phyloP scores from a whole-genome alignment of 2,888 invertebrate species.

The Emesis russula region DNA sequence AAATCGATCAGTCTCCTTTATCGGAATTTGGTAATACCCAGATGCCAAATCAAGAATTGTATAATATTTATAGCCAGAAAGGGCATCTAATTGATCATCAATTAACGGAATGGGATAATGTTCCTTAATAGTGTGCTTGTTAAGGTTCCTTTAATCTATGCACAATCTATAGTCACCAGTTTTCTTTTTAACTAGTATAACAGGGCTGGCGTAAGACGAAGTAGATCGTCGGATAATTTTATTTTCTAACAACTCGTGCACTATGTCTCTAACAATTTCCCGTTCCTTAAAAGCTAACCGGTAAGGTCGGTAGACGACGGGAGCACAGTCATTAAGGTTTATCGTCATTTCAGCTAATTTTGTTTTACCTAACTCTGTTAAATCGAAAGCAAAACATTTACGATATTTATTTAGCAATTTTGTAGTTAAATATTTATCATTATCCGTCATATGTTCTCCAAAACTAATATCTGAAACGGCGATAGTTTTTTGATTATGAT shows the following conservation, averaged over 20 bases:
- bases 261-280: conserved; percentile 8
- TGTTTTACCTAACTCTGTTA: conserved; percentile 55
- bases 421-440: conserved; percentile 1
- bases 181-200: conserved; percentile 18
- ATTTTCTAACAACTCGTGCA: no score
- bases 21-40: no score
- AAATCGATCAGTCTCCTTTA: no score
- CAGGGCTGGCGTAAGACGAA: conserved; percentile 22
- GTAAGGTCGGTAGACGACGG: conserved; percentile 37
- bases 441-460: neutral
- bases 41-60: no score
- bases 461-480: no score
- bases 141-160: neutral
- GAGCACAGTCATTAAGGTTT: conserved; percentile 38
- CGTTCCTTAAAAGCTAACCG: neutral
- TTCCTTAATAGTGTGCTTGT: no score
- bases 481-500: no score
- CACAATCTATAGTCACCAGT: conserved; percentile 14
- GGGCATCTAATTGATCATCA: no score
- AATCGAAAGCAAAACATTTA: conserved; percentile 55
- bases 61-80: no score
- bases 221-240: no score
- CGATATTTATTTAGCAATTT: conserved; percentile 40
- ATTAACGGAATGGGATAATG: no score
- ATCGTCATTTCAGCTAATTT: conserved; percentile 60